Evolutionary conservation across 2,888 invertebrate genomes (phyloP).

Genomic region (Pseudococcus viburni): DNA sequence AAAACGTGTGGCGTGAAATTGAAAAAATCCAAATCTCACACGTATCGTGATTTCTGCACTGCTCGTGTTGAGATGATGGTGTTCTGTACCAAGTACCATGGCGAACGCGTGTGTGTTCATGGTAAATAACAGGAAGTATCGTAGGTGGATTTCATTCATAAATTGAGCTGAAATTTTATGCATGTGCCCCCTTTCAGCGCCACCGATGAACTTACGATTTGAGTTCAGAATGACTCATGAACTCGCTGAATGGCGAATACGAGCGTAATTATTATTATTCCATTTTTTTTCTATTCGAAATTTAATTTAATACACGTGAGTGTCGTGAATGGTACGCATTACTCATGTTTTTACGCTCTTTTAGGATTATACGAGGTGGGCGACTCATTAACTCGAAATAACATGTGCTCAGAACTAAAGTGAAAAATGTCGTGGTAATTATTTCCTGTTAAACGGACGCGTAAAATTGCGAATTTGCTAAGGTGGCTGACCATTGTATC

Average conservation of each 20-base stretch:
- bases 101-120: not conserved
- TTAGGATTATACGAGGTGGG: constrained; percentile 14
- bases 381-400: constrained; percentile 19
- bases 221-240: not conserved
- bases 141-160: constrained; percentile 40
- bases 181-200: not conserved
- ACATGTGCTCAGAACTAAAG: constrained; percentile 7
- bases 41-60: not conserved
- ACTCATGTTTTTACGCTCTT: constrained; percentile 22
- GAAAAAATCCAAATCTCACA: not conserved
- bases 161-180: not conserved
- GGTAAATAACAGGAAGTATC: constrained; percentile 28
- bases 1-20: not conserved
- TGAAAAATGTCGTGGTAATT: constrained; percentile 16
- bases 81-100: too few relatives aligned
- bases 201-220: constrained; percentile 32
- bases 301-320: not conserved
- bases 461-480: constrained; percentile 17
- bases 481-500: not conserved
- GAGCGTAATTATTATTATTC: constrained; percentile 28
- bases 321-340: constrained; percentile 5
- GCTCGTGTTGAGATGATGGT: not conserved
- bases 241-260: not conserved
- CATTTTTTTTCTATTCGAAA: constrained; percentile 20
- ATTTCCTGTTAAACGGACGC: not conserved